These are phyloP conservation scores for Halictus ligatus DNA, from an alignment of 2,888 invertebrate genomes.

Conservation along the genomic window DNA sequence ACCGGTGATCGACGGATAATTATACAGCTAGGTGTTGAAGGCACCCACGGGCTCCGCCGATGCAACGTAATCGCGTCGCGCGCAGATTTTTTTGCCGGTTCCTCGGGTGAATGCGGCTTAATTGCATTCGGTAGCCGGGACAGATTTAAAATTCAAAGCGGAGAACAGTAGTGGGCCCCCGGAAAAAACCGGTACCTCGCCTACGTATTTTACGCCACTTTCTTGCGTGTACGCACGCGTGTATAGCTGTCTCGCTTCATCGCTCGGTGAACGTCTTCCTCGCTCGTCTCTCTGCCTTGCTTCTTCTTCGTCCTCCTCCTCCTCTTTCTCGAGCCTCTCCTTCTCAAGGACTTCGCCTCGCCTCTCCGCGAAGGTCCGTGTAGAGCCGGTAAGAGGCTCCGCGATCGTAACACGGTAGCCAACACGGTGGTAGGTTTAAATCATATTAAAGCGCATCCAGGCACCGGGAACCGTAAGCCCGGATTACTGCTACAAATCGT, in stretches of 20 bases:
- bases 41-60: not conserved
- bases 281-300: not conserved
- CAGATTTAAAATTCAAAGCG: conserved; percentile 68
- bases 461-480: conserved; percentile 65
- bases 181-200: conserved; percentile 63
- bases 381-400: conserved; percentile 47
- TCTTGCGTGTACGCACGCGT: conserved; percentile 68
- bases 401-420: conserved; percentile 77
- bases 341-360: conserved; percentile 63
- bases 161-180: conserved; percentile 36
- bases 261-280: not conserved
- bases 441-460: conserved; percentile 77
- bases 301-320: not conserved
- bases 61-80: conserved; percentile 29
- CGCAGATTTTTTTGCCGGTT: not conserved
- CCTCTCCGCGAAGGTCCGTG: conserved; percentile 50
- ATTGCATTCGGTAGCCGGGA: conserved; percentile 52
- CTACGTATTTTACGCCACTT: conserved; percentile 70
- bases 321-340: conserved; percentile 34
- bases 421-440: conserved; percentile 76
- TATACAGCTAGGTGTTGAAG: conserved; percentile 33
- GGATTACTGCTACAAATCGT: conserved; percentile 66
- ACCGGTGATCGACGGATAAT: conserved; percentile 6
- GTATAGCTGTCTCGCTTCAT: conserved; percentile 53
- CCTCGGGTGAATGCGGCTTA: conserved; percentile 39